A percentile compares a stretch with the other conserved stretches of the same genome.
Conservation (phyloP, 2,888 invertebrate species). For the Drosophila longiperda region DNA sequence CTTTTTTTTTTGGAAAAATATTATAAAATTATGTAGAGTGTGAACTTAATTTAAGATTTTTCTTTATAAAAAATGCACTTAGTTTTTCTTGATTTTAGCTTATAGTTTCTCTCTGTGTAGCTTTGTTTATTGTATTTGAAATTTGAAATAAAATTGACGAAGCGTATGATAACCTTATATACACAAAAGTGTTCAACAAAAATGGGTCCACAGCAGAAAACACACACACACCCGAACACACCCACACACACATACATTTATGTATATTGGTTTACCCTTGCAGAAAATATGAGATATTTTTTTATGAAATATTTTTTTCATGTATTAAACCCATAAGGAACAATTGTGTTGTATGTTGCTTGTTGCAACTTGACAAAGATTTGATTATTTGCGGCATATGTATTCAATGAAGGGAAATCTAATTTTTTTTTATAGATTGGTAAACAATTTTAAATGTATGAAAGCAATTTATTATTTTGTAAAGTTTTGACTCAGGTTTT, state of each 20-base stretch:
- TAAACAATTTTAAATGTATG: not conserved
- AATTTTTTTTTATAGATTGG: not conserved
- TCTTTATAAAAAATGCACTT: not conserved
- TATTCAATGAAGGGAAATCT: not conserved
- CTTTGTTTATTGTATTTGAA: not conserved
- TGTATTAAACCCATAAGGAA: not conserved
- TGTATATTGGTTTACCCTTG: slow-evolving; percentile 26
- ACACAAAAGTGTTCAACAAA: slow-evolving; percentile 25
- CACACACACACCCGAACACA: not conserved
- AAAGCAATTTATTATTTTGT: not conserved
- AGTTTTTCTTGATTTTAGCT: too few relatives aligned
- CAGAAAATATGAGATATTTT: not conserved
- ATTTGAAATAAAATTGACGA: slow-evolving; percentile 55
- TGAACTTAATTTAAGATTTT: not conserved
- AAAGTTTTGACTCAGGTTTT: not conserved
- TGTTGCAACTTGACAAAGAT: not conserved
- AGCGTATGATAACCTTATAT: slow-evolving; percentile 50
- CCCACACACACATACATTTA: slow-evolving; percentile 1
- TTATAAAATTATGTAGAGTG: not conserved
- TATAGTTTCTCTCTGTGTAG: not conserved
- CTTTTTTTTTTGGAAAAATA: not conserved
- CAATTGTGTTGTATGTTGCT: not conserved
- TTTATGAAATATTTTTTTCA: not conserved
- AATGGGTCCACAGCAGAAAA: slow-evolving; percentile 19
- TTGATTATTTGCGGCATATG: not conserved